A percentile compares a stretch with the other conserved stretches of the same genome.
phyloP scores from a whole-genome alignment of 1,140 invertebrate species.

The Sycophila sp. region DNA sequence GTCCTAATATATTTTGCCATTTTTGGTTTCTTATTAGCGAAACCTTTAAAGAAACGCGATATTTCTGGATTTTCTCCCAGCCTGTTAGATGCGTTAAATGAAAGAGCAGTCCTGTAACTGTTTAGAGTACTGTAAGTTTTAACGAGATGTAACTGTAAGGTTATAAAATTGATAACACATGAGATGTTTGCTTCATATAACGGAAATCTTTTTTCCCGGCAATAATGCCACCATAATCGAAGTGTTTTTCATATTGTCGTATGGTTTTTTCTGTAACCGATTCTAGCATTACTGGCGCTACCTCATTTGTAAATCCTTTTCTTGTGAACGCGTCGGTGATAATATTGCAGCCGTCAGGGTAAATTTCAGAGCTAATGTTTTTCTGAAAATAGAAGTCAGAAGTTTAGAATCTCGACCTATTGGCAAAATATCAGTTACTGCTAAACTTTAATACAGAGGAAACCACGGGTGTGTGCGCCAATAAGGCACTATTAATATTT shows the following conservation, averaged over 20 bases:
- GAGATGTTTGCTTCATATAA: neutral
- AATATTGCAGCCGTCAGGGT: neutral
- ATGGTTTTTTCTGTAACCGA: neutral
- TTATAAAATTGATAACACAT: neutral
- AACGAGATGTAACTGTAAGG: neutral
- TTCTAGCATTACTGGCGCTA: neutral
- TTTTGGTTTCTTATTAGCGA: neutral
- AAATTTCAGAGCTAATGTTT: neutral
- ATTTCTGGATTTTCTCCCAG: neutral
- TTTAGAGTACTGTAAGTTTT: neutral
- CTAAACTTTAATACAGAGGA: no score
- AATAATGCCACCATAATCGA: neutral
- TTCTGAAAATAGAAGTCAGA: neutral
- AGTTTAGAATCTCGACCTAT: neutral
- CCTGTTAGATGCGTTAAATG: neutral
- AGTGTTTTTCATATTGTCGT: neutral
- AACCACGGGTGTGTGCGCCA: no score
- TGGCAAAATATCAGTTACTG: no score
- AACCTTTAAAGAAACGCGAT: neutral
- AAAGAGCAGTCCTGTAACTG: neutral
- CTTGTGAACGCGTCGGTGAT: neutral
- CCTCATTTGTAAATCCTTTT: neutral
- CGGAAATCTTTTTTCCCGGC: neutral
- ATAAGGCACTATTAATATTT: no score
- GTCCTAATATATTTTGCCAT: neutral